Evolutionary conservation across 64 coral and sea anemone species (phyloP), one percentile per base, ranked within the genome.

Genomic region (Exaiptasia diaphana): DNA sequence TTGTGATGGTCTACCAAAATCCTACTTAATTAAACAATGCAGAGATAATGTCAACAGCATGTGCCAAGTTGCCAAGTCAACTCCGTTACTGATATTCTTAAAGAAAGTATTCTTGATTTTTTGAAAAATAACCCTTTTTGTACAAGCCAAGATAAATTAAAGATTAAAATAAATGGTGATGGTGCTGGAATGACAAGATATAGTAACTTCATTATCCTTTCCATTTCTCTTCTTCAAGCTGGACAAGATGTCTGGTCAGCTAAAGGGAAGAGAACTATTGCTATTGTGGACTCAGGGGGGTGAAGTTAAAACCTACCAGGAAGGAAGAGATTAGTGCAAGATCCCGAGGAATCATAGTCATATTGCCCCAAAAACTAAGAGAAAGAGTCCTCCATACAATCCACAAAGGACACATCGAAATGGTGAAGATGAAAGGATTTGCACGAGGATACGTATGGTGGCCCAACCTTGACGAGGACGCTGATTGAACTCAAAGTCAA

Each of bases 391-490:
- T 69, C 15, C 5, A 69, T 5, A 69, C 38, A 4, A 8, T 69
- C 3, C 34, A 38, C 18, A 34, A 69, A 34, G 65, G 65, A 13
- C 34, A 67, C 25, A 23, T 67, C 5, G 63, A 17, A 25, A 29
- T 67, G 29, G 63, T 67, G 4, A 67, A 67, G 63, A 67, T 67
- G 63, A 67, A 67, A 53, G 34, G 67, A 14, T 20, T 75, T 40
- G 68, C 23, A 2, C 70, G 53, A 18, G 72, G 82, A 26, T 85
- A 85, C 31, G 53, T 63, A 6, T 65, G 55, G 69, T 85, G 82
- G 69, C 82, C 82, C 26, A 24, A 62, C 31, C 74, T 75, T 7
- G 82, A 85, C 55, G 59, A 64, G 10, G 83, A 86, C n/a, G n/a
- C n/a, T n/a, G n/a, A n/a, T n/a, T n/a, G n/a, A n/a, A n/a, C n/a